Evolutionary conservation across 2,113 vertebrate species (phyloP).

Genomic region (Lepidothrix coronata): DNA sequence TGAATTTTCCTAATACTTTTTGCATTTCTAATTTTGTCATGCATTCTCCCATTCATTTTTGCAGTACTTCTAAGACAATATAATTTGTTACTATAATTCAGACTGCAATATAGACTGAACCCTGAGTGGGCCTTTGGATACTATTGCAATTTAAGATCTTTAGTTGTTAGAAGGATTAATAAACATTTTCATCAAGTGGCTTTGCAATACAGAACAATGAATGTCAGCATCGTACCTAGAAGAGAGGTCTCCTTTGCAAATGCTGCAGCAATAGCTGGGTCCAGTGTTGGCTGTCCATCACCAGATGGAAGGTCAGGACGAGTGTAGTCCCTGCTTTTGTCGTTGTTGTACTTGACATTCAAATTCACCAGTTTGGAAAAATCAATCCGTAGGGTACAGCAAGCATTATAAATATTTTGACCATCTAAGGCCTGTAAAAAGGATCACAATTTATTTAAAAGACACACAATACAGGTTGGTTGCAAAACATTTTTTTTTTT

Average conservation of each 20-base stretch:
- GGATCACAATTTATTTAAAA: conserved; percentile 24
- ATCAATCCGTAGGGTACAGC: conserved; percentile 96
- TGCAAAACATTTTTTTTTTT: neutral
- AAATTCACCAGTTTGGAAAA: conserved; percentile 98
- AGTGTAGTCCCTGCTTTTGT: conserved; percentile 98
- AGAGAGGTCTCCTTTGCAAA: conserved; percentile 96
- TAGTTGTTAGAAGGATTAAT: neutral
- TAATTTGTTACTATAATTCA: neutral
- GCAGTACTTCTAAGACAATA: neutral
- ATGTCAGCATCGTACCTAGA: conserved; percentile 84
- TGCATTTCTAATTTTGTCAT: neutral
- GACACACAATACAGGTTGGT: neutral
- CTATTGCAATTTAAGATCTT: neutral
- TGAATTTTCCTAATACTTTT: neutral
- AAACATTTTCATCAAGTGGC: neutral
- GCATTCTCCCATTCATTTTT: neutral
- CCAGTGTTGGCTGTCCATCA: conserved; percentile 90
- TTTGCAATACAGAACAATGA: neutral
- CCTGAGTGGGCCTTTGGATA: neutral
- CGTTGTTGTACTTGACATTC: conserved; percentile 99
- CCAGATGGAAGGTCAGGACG: conserved; percentile 93
- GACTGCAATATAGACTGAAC: neutral
- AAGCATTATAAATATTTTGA: conserved; percentile 98
- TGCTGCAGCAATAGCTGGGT: conserved; percentile 87
- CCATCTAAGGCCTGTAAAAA: conserved; percentile 89